Percentiles rank a stretch among this genome's conserved stretches.
phyloP scores from a whole-genome alignment of 37 sponge, comb jelly and placozoan species.

The Tethya wilhelma region DNA sequence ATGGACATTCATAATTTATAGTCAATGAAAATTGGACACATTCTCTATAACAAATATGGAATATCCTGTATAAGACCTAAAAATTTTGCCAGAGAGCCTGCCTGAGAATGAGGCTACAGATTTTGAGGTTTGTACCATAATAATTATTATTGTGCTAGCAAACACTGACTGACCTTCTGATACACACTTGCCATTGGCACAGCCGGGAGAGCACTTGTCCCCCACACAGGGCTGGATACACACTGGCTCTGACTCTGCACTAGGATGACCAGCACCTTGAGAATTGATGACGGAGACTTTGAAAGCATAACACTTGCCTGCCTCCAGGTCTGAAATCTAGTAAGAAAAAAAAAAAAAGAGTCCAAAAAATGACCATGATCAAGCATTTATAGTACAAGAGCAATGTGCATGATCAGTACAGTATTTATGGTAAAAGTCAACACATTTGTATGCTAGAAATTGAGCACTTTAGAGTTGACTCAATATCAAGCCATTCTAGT shows the following conservation, averaged over 20 bases:
- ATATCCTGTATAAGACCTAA: too few relatives aligned
- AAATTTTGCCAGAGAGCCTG: too few relatives aligned
- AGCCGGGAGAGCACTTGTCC: not conserved
- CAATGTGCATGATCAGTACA: not conserved
- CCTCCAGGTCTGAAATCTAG: slow-evolving; percentile 11
- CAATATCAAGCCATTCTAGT: too few relatives aligned
- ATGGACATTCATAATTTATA: too few relatives aligned
- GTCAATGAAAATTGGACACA: too few relatives aligned
- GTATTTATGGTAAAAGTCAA: not conserved
- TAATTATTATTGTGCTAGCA: too few relatives aligned
- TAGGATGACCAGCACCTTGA: slow-evolving; percentile 3
- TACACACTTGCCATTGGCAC: not conserved
- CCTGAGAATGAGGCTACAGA: too few relatives aligned
- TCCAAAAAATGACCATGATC: not conserved
- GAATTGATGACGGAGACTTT: slow-evolving; percentile 17
- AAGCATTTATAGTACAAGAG: too few relatives aligned
- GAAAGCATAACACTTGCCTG: slow-evolving; percentile 26
- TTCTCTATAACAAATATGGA: too few relatives aligned
- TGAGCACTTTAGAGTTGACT: not conserved
- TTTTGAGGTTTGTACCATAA: too few relatives aligned
- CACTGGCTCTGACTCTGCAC: slow-evolving; percentile 1
- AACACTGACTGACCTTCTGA: not conserved
- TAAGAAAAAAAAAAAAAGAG: not conserved
- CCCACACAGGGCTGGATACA: slow-evolving; percentile 17
- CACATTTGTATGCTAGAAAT: not conserved